Evolutionary conservation across 1,140 invertebrate species (phyloP), one percentile per base, ranked within the genome.

Genomic region (Philaenus spumarius): DNA sequence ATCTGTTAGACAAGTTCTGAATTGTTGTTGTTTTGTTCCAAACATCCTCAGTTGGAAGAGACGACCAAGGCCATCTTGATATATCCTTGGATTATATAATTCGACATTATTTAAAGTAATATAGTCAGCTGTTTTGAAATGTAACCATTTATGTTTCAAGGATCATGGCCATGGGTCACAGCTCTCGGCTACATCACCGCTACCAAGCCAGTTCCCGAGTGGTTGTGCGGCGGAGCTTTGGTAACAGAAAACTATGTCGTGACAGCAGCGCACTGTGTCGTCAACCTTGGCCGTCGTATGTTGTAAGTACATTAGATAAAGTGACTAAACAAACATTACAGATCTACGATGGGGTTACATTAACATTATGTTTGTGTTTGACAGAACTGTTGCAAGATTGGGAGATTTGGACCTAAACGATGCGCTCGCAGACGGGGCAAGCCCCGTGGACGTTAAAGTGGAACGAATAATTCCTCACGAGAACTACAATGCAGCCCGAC

Each of bases 211-310:
- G 48, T 62, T 1, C 40, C 40, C 2, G 34, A 58, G 22, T 68
- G 58, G 56, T 45, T 55, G 20, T 92, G 89, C 65, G 89, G 89
- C 0, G 90, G 87, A 1, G 82, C 80, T 0, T 75, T 93, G 2
- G 85, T 93, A 58, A 88, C 87, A 0, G 84, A 89, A 67, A 39
- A 66, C 58, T 69, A 69, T 51, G 66, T 75, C 24, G 26, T 76
- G 11, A 76, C 74, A 22, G 74, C 74, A 14, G 73, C 72, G 19
- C 74, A 76, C 55, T 75, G 74, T 61, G 76, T 86, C 26, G 22
- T 45, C 30, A 48, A 50, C 9, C 51, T 55, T 48, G 55, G 52
- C 3, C 46, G 54, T 40, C 19, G 26, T 26, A 62, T 14, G 30
- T 12, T 63, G 62, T 63, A 61, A 40, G 59, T 52, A n/a, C 12